phyloP scores from a whole-genome alignment of 2,888 invertebrate genomes.

The Unio delphinus region DNA sequence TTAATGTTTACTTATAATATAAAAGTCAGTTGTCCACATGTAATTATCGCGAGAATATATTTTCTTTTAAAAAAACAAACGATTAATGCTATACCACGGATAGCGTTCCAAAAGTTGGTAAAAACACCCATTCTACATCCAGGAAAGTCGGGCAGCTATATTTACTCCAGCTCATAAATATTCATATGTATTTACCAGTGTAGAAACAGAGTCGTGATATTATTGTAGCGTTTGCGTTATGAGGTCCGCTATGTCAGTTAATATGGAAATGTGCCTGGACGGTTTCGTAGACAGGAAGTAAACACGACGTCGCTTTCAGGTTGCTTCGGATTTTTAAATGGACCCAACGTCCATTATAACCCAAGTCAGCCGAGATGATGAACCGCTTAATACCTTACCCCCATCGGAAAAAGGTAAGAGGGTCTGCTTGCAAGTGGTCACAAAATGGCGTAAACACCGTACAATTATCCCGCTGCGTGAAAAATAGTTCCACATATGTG shows the following conservation, averaged over 20 bases:
- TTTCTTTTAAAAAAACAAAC: too few relatives aligned
- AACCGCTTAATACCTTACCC: constrained; percentile 91
- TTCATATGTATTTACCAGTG: constrained; percentile 43
- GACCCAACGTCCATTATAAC: constrained; percentile 99
- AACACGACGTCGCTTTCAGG: constrained; percentile 49
- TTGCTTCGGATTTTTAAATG: constrained; percentile 70
- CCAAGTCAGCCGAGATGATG: constrained; percentile 98
- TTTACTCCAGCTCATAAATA: constrained; percentile 48
- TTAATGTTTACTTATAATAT: background rate
- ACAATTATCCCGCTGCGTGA: constrained; percentile 27
- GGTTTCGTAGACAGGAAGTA: constrained; percentile 33
- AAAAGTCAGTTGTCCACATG: background rate
- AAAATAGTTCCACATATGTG: constrained; percentile 35
- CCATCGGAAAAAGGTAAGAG: constrained; percentile 88
- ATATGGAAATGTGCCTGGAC: constrained; percentile 34
- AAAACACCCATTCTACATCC: too few relatives aligned
- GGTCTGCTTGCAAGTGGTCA: constrained; percentile 28
- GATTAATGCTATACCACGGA: too few relatives aligned
- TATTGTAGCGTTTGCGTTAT: constrained; percentile 21
- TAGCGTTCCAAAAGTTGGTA: too few relatives aligned
- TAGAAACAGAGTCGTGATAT: constrained; percentile 40
- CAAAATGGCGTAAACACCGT: constrained; percentile 51
- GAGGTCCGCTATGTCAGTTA: constrained; percentile 45
- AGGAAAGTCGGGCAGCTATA: too few relatives aligned
- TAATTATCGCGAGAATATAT: too few relatives aligned